phyloP scores from a whole-genome alignment of 2,113 vertebrate genomes.

The Apteryx mantelli region DNA sequence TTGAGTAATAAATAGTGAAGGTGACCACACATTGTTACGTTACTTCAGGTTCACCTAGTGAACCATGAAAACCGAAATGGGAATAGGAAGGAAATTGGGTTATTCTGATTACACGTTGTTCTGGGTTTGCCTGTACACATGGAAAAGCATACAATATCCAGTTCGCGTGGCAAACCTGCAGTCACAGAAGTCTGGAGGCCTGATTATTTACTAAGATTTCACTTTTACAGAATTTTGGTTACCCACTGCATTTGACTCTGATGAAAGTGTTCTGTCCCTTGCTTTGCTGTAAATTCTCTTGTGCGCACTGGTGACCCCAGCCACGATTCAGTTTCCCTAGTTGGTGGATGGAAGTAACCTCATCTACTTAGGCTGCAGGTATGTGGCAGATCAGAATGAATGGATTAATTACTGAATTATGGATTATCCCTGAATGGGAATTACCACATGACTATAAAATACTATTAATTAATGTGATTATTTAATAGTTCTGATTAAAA shows the following conservation, averaged over 20 bases:
- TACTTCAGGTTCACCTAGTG: neutral
- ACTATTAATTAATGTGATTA: neutral
- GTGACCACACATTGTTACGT: neutral
- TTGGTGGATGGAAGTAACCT: neutral
- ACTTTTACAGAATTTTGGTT: neutral
- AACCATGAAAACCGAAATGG: neutral
- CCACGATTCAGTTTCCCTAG: neutral
- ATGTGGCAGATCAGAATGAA: neutral
- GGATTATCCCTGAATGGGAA: neutral
- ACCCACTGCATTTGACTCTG: neutral
- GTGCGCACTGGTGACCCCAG: neutral
- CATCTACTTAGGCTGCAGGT: neutral
- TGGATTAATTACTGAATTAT: neutral
- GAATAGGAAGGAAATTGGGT: neutral
- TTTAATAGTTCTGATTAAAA: neutral
- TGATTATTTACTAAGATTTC: neutral
- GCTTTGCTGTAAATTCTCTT: neutral
- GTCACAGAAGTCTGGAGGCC: neutral
- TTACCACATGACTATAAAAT: neutral
- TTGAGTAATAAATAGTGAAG: neutral
- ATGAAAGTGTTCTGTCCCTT: neutral
- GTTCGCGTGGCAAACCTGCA: neutral
- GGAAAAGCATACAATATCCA: neutral
- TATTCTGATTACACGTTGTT: neutral
- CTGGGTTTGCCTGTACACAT: neutral